A percentile compares a stretch with the other conserved stretches of the same genome.
Evolutionary conservation across 2,797 vertebrate species (phyloP).

Genomic region (Spheniscus humboldti): DNA sequence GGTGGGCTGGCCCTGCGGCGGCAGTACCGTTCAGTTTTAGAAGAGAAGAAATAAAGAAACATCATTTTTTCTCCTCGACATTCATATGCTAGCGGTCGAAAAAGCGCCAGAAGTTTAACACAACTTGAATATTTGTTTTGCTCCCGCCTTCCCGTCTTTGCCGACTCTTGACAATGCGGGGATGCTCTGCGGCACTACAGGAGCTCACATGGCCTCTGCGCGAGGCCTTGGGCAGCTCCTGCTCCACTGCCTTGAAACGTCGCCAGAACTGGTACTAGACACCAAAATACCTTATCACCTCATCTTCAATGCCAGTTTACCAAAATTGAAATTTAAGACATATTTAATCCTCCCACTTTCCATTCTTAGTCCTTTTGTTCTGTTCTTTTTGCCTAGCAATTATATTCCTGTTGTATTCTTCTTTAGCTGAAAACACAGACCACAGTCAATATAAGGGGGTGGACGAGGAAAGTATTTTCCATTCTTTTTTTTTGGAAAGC

Average conservation of each 20-base stretch:
- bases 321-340: neutral
- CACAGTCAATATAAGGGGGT: neutral
- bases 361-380: neutral
- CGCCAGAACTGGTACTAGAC: neutral
- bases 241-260: rapidly evolving
- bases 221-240: neutral
- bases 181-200: rapidly evolving
- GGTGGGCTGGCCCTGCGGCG: neutral
- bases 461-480: neutral
- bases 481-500: rapidly evolving
- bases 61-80: rapidly evolving
- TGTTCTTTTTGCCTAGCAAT: neutral
- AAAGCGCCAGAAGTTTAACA: rapidly evolving
- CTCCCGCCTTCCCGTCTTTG: rapidly evolving
- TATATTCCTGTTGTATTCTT: neutral
- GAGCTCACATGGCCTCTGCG: rapidly evolving
- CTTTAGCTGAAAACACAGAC: neutral
- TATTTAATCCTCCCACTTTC: neutral
- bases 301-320: neutral
- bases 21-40: rapidly evolving
- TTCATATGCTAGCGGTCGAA: rapidly evolving
- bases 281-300: neutral
- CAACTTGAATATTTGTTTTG: rapidly evolving
- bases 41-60: neutral
- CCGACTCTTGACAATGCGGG: rapidly evolving